phyloP scores from a whole-genome alignment of 2,113 vertebrate species.

The Sinocyclocheilus rhinocerous region DNA sequence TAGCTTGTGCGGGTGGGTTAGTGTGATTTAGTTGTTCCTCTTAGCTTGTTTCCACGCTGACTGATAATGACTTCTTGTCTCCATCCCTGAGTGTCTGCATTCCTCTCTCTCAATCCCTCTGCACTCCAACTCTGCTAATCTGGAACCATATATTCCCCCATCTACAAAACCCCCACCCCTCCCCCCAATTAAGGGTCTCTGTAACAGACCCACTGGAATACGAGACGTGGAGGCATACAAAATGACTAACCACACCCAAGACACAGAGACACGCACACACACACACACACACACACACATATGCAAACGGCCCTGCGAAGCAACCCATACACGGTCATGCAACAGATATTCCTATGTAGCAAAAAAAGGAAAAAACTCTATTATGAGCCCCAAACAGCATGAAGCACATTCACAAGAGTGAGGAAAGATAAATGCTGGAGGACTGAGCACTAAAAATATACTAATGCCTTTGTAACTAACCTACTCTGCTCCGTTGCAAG shows the following conservation, averaged over 20 bases:
- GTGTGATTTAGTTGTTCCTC: constrained; percentile 17
- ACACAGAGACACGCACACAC: constrained; percentile 29
- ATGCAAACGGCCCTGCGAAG: neutral
- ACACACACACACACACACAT: constrained; percentile 31
- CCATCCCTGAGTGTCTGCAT: neutral
- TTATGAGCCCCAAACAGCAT: constrained; percentile 26
- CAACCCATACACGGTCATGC: constrained; percentile 11
- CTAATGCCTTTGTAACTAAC: constrained; percentile 57
- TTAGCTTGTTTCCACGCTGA: constrained; percentile 12
- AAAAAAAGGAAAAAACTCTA: constrained; percentile 36
- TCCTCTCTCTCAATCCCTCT: constrained; percentile 19
- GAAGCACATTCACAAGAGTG: constrained; percentile 40
- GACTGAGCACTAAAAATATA: constrained; percentile 57
- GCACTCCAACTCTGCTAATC: neutral
- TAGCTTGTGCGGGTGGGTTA: neutral
- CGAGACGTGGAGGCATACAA: constrained; percentile 1
- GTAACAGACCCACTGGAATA: constrained; percentile 40
- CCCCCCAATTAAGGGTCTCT: constrained; percentile 51
- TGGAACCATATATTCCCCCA: constrained; percentile 3
- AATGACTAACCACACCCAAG: constrained; percentile 14
- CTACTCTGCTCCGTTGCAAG: constrained; percentile 47
- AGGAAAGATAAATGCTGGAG: constrained; percentile 50
- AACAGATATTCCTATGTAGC: constrained; percentile 43
- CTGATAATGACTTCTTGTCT: constrained; percentile 33
- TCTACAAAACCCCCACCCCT: neutral